A percentile compares a stretch with the other conserved stretches of the same genome.
Evolutionary conservation across 2,797 vertebrate genomes (phyloP).

Genomic region (Cuculus canorus): DNA sequence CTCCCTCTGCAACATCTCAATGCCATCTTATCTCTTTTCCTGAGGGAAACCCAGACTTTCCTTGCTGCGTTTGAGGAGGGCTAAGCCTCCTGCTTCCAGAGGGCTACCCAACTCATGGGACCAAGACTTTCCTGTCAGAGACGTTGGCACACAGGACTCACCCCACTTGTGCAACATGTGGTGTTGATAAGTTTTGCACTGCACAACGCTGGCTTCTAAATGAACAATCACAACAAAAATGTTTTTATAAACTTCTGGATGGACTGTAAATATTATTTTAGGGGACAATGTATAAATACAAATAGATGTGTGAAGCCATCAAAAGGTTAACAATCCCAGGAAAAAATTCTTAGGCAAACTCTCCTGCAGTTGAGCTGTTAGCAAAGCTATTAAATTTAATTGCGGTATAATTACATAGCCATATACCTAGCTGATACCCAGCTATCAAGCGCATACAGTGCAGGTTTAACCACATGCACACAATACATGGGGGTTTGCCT

Average conservation of each 20-base stretch:
- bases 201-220: neutral
- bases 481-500: neutral
- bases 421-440: constrained; percentile 41
- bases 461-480: neutral
- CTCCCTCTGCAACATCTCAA: neutral
- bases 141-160: neutral
- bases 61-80: neutral
- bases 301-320: neutral
- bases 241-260: neutral
- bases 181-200: neutral
- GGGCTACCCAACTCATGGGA: neutral
- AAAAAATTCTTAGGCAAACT: constrained; percentile 45
- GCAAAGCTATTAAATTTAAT: constrained; percentile 71
- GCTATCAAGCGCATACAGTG: constrained; percentile 2
- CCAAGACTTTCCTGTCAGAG: neutral
- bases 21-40: neutral
- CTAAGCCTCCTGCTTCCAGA: neutral
- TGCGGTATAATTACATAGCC: constrained; percentile 37
- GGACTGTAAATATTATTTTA: constrained; percentile 40
- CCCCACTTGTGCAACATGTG: neutral
- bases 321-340: constrained; percentile 62
- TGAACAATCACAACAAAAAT: neutral
- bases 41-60: neutral
- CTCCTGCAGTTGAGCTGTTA: constrained; percentile 61
- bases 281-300: neutral